phyloP scores from a whole-genome alignment of 2,113 vertebrate species.

The Barnardius zonarius region DNA sequence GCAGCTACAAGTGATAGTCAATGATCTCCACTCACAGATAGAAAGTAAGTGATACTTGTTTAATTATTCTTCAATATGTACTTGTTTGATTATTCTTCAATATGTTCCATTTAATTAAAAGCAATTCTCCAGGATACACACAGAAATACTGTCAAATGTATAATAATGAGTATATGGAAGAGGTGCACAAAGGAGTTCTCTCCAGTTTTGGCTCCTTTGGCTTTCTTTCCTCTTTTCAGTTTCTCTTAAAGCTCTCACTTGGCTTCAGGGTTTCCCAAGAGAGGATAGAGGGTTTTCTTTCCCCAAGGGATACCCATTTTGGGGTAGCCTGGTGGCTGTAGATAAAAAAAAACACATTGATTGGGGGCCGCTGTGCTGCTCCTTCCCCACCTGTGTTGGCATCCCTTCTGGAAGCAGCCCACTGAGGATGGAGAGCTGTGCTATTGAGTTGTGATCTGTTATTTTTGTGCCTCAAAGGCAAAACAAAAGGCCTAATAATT shows the following conservation, averaged over 20 bases:
- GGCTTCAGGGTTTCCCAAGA: background rate
- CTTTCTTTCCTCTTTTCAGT: background rate
- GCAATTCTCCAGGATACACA: background rate
- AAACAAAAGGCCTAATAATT: background rate
- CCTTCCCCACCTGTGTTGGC: background rate
- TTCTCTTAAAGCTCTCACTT: accelerated
- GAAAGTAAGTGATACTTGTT: constrained; percentile 83
- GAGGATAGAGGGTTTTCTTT: background rate
- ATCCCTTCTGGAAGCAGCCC: background rate
- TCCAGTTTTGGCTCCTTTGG: background rate
- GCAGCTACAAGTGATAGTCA: constrained; percentile 98
- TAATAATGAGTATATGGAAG: accelerated
- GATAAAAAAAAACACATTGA: background rate
- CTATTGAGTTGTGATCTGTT: background rate
- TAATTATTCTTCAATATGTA: background rate
- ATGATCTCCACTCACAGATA: constrained; percentile 98
- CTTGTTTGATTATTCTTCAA: background rate
- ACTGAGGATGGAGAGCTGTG: background rate
- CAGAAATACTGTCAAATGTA: background rate
- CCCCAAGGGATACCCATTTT: background rate
- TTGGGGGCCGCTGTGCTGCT: background rate
- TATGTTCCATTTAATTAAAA: background rate
- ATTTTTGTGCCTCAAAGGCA: background rate
- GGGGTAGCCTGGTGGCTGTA: background rate
- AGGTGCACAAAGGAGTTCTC: background rate